Conservation (phyloP, 2,888 invertebrate genomes). For the Chrysolina oricalcia region DNA sequence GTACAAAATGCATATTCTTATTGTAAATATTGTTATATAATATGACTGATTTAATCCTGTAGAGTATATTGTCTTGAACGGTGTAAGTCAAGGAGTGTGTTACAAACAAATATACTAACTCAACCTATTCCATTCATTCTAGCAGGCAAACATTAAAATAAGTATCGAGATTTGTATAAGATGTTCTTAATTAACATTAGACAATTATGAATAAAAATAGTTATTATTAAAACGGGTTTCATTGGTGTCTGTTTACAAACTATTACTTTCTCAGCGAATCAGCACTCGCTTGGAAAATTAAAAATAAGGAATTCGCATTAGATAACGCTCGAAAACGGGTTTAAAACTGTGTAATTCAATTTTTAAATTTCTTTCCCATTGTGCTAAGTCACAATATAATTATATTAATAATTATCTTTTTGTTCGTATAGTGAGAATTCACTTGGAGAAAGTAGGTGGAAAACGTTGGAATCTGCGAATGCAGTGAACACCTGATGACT, state of each 20-base stretch:
- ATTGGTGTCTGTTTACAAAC: no score
- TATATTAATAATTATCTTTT: not conserved
- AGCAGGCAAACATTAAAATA: not conserved
- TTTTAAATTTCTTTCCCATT: not conserved
- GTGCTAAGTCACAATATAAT: not conserved
- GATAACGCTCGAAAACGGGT: not conserved
- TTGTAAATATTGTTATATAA: slow-evolving; percentile 38
- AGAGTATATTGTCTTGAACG: not conserved
- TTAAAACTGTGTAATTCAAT: no score
- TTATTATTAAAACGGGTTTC: not conserved
- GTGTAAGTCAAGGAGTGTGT: slow-evolving; percentile 8
- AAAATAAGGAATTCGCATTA: not conserved
- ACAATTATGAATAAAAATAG: not conserved
- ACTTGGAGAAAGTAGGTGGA: not conserved
- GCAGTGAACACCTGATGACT: no score
- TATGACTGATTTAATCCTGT: slow-evolving; percentile 36
- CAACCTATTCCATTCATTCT: not conserved
- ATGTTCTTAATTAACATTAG: no score
- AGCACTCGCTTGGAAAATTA: not conserved
- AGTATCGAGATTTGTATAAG: not conserved
- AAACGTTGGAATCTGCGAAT: not conserved
- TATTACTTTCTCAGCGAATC: no score
- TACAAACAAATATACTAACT: not conserved
- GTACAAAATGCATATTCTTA: slow-evolving; percentile 10
- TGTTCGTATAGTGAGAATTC: not conserved